Base-by-base conservation (phyloP, 2,113 vertebrate species). In the Penelope pileata region DNA sequence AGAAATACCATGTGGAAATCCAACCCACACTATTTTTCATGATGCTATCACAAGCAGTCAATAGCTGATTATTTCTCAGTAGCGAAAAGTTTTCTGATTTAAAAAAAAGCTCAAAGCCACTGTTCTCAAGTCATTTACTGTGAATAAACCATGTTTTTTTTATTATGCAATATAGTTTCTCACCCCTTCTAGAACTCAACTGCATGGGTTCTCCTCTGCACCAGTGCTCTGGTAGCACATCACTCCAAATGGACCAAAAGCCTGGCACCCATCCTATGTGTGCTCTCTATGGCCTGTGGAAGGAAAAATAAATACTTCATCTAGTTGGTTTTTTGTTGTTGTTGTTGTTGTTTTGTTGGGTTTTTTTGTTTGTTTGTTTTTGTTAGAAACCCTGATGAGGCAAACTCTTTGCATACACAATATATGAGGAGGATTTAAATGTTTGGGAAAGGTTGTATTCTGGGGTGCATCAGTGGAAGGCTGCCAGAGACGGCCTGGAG, bases 401-500 rank as follows among this genome's bases (percentile, higher is more conserved):
- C 43, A 58, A 72, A 60, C 48, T 78, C 74, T 81, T 82, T 0
- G 0, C 47, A 72, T 45, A 50, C 4, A 36, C 7, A 29, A 8
- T 70, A 27, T 90, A 77, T 88, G 88, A 91, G 83, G 74, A 88
- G 70, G 70, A 85, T 78, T 76, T 86, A 79, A 88, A 53, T 50
- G 40, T 81, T 87, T 88, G 73, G 32, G 43, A 77, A 88, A 79
- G 70, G 83, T 87, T 86, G 42, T 89, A 38, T 84, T 90, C 60
- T 67, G 60, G 51, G 0, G 12, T 38, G 74, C 42, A 87, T 75
- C 63, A 86, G 74, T 87, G 95, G 93, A 91, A 92, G 84, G 77
- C 69, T 92, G 95, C 91, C 94, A 94, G 83, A 91, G 62, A 60
- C 80, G 89, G 86, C 58, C 50, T 64, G 75, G 58, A 91, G 64